These are phyloP conservation scores for Onthophagus taurus DNA, from an alignment of 1,140 invertebrate species.

Conservation along the genomic window DNA sequence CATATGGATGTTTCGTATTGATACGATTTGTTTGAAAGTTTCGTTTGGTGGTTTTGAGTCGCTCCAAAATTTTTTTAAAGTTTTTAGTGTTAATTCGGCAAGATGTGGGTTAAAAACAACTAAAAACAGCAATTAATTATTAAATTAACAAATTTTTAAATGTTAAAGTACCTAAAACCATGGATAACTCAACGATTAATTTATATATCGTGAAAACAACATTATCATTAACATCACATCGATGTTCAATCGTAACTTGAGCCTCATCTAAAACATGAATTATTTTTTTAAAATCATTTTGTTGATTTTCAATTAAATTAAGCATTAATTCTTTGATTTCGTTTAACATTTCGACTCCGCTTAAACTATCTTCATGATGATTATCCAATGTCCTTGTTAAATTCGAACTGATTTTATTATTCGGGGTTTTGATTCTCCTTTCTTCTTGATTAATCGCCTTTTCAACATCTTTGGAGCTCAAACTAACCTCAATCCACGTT, in stretches of 20 bases:
- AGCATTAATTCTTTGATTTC: neutral
- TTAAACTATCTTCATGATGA: neutral
- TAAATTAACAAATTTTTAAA: neutral
- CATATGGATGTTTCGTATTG: constrained; percentile 23
- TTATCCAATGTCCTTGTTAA: neutral
- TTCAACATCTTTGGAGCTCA: constrained; percentile 20
- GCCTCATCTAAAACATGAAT: constrained; percentile 19
- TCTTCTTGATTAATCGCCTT: constrained; percentile 20
- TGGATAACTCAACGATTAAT: constrained; percentile 22
- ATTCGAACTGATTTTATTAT: no score
- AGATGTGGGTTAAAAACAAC: no score
- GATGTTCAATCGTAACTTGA: constrained; percentile 15
- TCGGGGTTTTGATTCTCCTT: neutral
- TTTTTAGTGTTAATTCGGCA: neutral
- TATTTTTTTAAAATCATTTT: no score
- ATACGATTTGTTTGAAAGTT: constrained; percentile 24
- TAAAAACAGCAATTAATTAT: no score
- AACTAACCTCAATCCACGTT: constrained; percentile 30
- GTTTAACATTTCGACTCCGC: neutral
- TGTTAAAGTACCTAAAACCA: constrained; percentile 26
- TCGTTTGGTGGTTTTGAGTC: constrained; percentile 12
- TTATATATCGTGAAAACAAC: constrained; percentile 17
- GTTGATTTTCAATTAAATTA: no score
- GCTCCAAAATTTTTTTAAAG: neutral
- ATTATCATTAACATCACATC: constrained; percentile 27